These are phyloP conservation scores for Alectura lathami DNA, from an alignment of 2,113 vertebrate genomes.

Conservation along the genomic window DNA sequence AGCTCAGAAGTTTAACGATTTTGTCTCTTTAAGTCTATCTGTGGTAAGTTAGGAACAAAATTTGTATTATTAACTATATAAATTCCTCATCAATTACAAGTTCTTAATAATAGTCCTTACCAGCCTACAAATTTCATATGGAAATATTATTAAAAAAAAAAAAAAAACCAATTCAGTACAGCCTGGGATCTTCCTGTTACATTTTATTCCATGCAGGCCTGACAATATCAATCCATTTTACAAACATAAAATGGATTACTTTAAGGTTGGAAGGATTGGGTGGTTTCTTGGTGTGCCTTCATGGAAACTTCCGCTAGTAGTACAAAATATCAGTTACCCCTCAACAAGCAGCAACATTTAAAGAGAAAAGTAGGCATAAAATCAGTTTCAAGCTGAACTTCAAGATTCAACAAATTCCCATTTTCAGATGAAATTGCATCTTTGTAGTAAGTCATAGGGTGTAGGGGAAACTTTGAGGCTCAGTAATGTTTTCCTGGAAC, in stretches of 20 bases:
- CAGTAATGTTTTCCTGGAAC: not conserved
- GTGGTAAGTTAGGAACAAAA: not conserved
- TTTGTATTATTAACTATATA: not conserved
- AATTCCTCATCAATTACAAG: not conserved
- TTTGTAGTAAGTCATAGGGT: not conserved
- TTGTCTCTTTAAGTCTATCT: not conserved
- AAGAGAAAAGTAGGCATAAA: not conserved
- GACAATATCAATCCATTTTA: not conserved
- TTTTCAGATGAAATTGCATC: not conserved
- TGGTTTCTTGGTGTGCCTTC: not conserved
- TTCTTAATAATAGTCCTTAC: not conserved
- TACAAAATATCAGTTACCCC: not conserved
- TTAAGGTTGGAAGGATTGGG: not conserved
- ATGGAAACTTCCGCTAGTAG: not conserved
- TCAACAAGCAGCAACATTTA: not conserved
- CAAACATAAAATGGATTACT: not conserved
- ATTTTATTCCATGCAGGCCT: not conserved
- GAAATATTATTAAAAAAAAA: not conserved
- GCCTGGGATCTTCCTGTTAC: not conserved
- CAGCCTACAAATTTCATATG: not conserved
- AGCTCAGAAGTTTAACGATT: not conserved
- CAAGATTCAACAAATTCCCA: not conserved
- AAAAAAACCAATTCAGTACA: not conserved
- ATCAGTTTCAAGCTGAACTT: not conserved
- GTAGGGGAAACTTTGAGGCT: not conserved